Percentiles rank a stretch among this genome's conserved stretches.
Conservation (phyloP, 2,797 vertebrate species). For the Varecia variegata region DNA sequence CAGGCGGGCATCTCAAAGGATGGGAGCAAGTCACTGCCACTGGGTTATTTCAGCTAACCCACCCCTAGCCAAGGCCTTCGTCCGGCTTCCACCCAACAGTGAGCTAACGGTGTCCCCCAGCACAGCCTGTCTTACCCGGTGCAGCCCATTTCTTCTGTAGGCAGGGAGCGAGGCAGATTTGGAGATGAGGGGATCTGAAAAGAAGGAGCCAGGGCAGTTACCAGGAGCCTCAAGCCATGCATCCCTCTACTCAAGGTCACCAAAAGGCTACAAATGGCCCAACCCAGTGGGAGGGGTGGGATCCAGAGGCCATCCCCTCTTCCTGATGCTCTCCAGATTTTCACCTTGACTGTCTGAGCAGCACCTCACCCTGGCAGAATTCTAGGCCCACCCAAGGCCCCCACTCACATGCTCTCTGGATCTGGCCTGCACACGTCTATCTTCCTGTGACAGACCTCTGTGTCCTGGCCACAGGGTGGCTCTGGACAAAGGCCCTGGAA, state of each 20-base stretch:
- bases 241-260: neutral
- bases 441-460: neutral
- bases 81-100: neutral
- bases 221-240: neutral
- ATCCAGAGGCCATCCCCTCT: neutral
- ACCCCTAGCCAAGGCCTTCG: neutral
- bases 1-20: neutral
- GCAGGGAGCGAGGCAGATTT: slow-evolving; percentile 95
- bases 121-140: slow-evolving; percentile 88
- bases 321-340: neutral
- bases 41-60: neutral
- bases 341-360: neutral
- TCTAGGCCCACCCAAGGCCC: neutral
- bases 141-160: slow-evolving; percentile 93
- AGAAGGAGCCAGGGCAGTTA: slow-evolving; percentile 22
- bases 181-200: slow-evolving; percentile 92
- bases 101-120: neutral
- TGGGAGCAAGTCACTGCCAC: neutral
- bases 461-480: neutral
- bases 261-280: neutral
- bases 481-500: neutral
- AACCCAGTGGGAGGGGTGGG: neutral
- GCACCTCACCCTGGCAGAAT: neutral
- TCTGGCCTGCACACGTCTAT: neutral
- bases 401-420: neutral